A percentile compares a stretch with the other conserved stretches of the same genome.
phyloP scores from a whole-genome alignment of 2,797 vertebrate species.

The Capromys pilorides region DNA sequence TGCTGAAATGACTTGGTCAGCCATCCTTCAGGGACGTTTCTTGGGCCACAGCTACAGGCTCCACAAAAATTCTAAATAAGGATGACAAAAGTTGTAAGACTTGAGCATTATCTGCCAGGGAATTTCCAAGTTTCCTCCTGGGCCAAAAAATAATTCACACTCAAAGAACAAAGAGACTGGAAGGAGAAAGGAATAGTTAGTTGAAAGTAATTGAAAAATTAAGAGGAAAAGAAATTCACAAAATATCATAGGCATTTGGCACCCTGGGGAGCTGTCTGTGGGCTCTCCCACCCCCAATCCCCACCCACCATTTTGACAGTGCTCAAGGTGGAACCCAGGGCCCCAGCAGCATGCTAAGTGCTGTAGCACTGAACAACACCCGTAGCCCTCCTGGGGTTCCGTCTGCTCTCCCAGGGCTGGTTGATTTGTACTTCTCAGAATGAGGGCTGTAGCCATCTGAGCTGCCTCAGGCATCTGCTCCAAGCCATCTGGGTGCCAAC shows the following conservation, averaged over 20 bases:
- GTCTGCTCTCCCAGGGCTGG: background rate
- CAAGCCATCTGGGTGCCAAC: background rate
- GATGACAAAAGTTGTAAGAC: slow-evolving; percentile 53
- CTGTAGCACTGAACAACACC: background rate
- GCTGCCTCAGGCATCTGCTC: background rate
- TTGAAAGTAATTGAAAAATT: slow-evolving; percentile 34
- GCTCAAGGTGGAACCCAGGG: background rate
- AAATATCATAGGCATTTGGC: background rate
- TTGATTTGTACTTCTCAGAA: background rate
- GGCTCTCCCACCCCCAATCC: background rate
- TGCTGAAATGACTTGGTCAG: slow-evolving; percentile 45
- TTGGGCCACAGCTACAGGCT: slow-evolving; percentile 13
- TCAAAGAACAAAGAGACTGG: slow-evolving; percentile 59
- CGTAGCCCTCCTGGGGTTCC: background rate
- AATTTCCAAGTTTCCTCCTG: slow-evolving; percentile 66
- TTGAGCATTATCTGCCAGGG: slow-evolving; percentile 64
- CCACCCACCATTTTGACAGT: background rate
- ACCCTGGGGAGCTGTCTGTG: background rate
- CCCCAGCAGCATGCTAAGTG: background rate
- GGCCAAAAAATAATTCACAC: slow-evolving; percentile 61
- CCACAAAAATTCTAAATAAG: slow-evolving; percentile 73
- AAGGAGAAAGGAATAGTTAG: background rate
- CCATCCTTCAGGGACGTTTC: slow-evolving; percentile 40
- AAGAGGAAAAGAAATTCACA: background rate
- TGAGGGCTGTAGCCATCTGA: background rate